phyloP scores from a whole-genome alignment of 2,113 vertebrate genomes.

The Pheucticus melanocephalus region DNA sequence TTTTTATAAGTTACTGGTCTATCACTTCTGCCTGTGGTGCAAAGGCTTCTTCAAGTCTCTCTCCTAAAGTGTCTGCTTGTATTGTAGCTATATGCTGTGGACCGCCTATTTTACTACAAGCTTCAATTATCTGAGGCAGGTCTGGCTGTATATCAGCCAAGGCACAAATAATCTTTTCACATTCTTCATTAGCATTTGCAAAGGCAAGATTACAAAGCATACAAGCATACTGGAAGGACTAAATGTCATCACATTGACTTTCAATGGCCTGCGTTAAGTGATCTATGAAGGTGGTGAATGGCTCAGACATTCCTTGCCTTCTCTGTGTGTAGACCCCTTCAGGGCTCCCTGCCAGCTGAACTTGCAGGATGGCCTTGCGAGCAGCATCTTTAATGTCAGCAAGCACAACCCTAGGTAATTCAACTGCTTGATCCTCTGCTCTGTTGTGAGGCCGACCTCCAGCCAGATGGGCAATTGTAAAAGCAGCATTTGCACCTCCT shows the following conservation, averaged over 20 bases:
- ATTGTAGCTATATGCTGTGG: background rate
- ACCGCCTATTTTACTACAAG: background rate
- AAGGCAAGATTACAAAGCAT: background rate
- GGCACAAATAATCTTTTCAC: background rate
- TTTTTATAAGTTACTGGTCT: background rate
- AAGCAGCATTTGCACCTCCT: background rate
- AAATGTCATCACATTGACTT: background rate
- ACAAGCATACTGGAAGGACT: background rate
- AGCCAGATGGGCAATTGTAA: background rate
- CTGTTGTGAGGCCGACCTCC: background rate
- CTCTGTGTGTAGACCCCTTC: background rate
- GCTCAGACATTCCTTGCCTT: background rate
- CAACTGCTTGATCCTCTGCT: background rate
- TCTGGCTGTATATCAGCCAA: background rate
- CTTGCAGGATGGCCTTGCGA: background rate
- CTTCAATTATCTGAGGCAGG: background rate
- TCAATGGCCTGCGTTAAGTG: background rate
- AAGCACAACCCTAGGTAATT: background rate
- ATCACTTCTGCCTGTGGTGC: background rate
- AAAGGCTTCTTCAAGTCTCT: background rate
- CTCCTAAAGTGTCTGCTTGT: background rate
- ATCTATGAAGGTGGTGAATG: background rate
- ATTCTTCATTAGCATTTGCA: background rate
- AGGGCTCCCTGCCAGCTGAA: background rate
- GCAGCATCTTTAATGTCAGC: background rate